A percentile compares a stretch with the other conserved stretches of the same genome.
phyloP scores from a whole-genome alignment of 2,888 invertebrate genomes.

The Teleogryllus oceanicus region DNA sequence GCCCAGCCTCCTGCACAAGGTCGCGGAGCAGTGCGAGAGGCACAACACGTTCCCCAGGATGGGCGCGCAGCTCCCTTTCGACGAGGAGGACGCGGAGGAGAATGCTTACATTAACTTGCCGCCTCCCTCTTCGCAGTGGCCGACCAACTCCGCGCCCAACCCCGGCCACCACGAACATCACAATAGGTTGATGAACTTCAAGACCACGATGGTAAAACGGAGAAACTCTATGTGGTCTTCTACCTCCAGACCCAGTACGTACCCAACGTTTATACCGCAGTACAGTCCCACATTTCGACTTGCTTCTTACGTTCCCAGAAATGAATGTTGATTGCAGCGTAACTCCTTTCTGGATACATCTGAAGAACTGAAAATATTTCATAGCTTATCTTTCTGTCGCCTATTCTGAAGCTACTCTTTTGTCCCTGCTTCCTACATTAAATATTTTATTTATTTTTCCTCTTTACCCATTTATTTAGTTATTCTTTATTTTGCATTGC shows the following conservation, averaged over 20 bases:
- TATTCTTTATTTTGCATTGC: slow-evolving; percentile 30
- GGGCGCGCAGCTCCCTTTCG: background rate
- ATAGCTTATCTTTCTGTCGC: background rate
- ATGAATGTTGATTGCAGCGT: background rate
- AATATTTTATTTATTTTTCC: slow-evolving; percentile 20
- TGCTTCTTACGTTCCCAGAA: background rate
- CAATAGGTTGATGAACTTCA: background rate
- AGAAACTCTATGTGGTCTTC: slow-evolving; percentile 30
- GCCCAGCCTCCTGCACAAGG: background rate
- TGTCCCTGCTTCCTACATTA: slow-evolving; percentile 21
- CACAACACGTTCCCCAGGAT: background rate
- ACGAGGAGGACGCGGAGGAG: background rate
- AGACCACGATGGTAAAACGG: slow-evolving; percentile 12
- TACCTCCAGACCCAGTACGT: slow-evolving; percentile 26
- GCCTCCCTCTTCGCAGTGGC: background rate
- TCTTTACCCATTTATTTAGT: slow-evolving; percentile 24
- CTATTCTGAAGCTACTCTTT: background rate
- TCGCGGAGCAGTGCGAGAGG: background rate
- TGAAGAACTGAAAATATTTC: too few relatives aligned
- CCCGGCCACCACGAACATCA: background rate
- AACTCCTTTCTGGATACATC: background rate
- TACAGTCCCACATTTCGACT: background rate
- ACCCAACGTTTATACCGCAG: background rate
- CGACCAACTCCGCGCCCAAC: background rate
- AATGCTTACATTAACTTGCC: background rate